Conservation (phyloP, 2,113 vertebrate species). For the Aspiorhynchus laticeps region DNA sequence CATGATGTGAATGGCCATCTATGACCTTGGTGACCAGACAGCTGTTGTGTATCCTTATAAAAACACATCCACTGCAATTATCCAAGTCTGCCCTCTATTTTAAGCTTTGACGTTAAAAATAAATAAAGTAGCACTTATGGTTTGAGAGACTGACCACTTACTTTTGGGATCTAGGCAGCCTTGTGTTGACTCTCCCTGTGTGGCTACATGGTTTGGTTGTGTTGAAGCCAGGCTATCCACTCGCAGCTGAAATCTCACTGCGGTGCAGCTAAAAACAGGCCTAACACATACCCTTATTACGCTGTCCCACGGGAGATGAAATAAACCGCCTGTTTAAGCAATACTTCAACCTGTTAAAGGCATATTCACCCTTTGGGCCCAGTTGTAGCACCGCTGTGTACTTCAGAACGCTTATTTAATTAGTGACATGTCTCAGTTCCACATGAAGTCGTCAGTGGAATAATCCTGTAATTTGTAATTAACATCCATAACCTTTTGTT, state of each 20-base stretch:
- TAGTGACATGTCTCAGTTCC: conserved; percentile 50
- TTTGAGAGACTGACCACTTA: conserved; percentile 21
- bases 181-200: conserved; percentile 13
- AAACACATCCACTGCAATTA: conserved; percentile 21
- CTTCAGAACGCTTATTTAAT: conserved; percentile 55
- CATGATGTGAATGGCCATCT: background rate
- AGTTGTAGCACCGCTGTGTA: conserved; percentile 9
- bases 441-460: conserved; percentile 19
- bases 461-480: conserved; percentile 56
- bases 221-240: background rate
- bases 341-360: conserved; percentile 45
- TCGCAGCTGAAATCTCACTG: background rate
- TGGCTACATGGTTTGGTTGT: background rate
- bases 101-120: conserved; percentile 31
- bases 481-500: conserved; percentile 58
- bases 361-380: conserved; percentile 9
- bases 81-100: conserved; percentile 8
- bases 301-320: background rate
- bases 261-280: background rate
- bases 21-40: background rate
- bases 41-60: conserved; percentile 13
- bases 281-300: conserved; percentile 3
- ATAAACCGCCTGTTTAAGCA: conserved; percentile 40
- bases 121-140: conserved; percentile 28
- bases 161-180: background rate